phyloP scores from a whole-genome alignment of 2,888 invertebrate species.

The Idaea dimidiata region DNA sequence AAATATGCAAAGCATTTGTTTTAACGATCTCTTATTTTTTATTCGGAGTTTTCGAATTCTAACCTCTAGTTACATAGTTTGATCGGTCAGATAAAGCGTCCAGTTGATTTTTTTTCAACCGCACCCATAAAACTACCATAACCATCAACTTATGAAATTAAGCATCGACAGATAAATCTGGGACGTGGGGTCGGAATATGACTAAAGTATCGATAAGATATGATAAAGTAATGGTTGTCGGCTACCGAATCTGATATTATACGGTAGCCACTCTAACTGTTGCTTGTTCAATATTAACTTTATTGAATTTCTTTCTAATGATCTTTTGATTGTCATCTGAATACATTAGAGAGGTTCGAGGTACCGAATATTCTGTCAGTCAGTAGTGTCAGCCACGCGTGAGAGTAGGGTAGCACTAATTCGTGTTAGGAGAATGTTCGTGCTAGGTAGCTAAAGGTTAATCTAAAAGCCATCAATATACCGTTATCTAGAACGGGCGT shows the following conservation, averaged over 20 bases:
- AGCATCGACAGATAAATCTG: conserved; percentile 69
- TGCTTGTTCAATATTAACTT: conserved; percentile 55
- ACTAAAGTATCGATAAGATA: conserved; percentile 58
- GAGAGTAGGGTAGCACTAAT: conserved; percentile 39
- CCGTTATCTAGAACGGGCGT: conserved; percentile 63
- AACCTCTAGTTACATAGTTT: conserved; percentile 60
- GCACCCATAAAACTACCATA: conserved; percentile 60
- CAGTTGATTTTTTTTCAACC: conserved; percentile 52
- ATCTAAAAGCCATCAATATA: conserved; percentile 66
- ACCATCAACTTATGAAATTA: conserved; percentile 56
- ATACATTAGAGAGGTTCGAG: conserved; percentile 23
- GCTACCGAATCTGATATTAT: conserved; percentile 72
- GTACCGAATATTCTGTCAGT: conserved; percentile 9
- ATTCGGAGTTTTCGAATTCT: conserved; percentile 60
- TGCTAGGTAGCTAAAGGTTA: conserved; percentile 47
- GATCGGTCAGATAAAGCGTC: conserved; percentile 56
- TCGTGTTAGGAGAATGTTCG: conserved; percentile 46
- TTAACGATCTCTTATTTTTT: conserved; percentile 53
- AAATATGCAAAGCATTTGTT: conserved; percentile 59
- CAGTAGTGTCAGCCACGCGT: conserved; percentile 20
- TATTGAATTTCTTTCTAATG: conserved; percentile 69
- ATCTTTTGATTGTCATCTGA: conserved; percentile 52
- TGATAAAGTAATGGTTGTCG: conserved; percentile 70
- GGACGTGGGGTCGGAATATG: conserved; percentile 42
- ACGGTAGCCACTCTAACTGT: conserved; percentile 59